These are phyloP conservation scores for Tortricodes alternella DNA, from an alignment of 2,888 invertebrate species.

Conservation along the genomic window DNA sequence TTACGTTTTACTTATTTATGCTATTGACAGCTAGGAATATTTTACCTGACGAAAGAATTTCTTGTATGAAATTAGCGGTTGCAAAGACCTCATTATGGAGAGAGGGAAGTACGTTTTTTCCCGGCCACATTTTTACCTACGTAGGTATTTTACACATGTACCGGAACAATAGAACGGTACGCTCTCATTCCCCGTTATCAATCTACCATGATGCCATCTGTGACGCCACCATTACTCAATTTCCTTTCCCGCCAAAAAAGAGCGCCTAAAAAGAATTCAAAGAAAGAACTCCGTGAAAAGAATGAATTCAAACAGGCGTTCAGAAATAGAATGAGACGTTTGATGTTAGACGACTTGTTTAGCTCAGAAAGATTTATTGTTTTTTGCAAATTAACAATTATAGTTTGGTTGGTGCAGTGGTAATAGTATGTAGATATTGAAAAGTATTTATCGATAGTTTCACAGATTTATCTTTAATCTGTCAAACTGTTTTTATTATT, in stretches of 20 bases:
- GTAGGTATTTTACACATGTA: conserved; percentile 38
- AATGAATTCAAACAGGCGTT: conserved; percentile 53
- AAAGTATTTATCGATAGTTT: not conserved
- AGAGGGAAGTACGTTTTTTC: conserved; percentile 16
- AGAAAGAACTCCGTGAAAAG: conserved; percentile 36
- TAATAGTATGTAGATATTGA: too few relatives aligned
- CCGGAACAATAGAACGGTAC: conserved; percentile 65
- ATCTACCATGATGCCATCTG: conserved; percentile 81
- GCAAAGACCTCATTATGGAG: not conserved
- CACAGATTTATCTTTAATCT: not conserved
- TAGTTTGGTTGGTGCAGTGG: too few relatives aligned
- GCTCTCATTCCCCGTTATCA: conserved; percentile 75
- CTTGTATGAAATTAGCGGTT: conserved; percentile 6
- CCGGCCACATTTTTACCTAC: conserved; percentile 6
- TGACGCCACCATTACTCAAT: conserved; percentile 80
- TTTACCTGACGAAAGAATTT: conserved; percentile 1
- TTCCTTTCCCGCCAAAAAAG: conserved; percentile 71
- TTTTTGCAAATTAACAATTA: too few relatives aligned
- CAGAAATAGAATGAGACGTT: conserved; percentile 50
- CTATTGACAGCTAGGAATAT: not conserved
- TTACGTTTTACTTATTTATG: not conserved
- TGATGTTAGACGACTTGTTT: conserved; percentile 25
- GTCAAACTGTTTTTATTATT: too few relatives aligned
- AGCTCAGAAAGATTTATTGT: conserved; percentile 6
- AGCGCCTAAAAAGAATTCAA: conserved; percentile 60